Base-by-base conservation (phyloP, 2,797 vertebrate species). In the Adelosebastes latens region DNA sequence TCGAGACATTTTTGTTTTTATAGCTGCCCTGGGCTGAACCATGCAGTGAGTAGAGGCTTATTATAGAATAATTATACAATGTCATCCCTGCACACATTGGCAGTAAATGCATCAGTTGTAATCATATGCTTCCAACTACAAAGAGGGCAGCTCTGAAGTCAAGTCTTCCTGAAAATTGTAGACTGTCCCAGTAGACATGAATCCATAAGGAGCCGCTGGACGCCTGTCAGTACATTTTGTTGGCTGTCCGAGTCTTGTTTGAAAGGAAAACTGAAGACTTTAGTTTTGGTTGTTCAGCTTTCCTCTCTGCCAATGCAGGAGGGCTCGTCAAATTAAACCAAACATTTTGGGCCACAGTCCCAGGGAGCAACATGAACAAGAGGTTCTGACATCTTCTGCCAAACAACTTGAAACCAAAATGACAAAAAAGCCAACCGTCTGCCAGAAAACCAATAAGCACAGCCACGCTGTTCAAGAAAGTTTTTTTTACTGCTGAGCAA, bases 41-140 rank as follows among this genome's bases (percentile, higher is more conserved):
- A 9, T 85, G 80, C 74, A 81, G 60, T 63, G 66, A 82, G 69
- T 49, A 75, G 69, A 79, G 78, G 90, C 92, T 92, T 93, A 92
- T 90, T 94, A 94, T 94, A 95, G 95, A 94, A 95, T 96, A 96
- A 96, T 96, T 95, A 95, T 93, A 96, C 87, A 93, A 94, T 87
- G 80, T 92, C 76, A 64, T 92, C 90, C 92, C 81, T 80, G 92
- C 86, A 84, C 84, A 92, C 81, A 75, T 93, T 94, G 87, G 94
- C 87, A 90, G 82, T 73, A 79, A 92, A 92, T 87, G 86, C 90
- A 91, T 86, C 85, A 84, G 89, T 90, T 91, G 90, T 94, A 96
- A 96, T 96, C 90, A 96, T 94, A 95, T 74, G 86, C 80, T 92
- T 91, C 70, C 71, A 86, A 84, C 80, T 91, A 89, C 90, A 88